Evolutionary conservation across 1,140 invertebrate species (phyloP).

Genomic region (Conus ventricosus): DNA sequence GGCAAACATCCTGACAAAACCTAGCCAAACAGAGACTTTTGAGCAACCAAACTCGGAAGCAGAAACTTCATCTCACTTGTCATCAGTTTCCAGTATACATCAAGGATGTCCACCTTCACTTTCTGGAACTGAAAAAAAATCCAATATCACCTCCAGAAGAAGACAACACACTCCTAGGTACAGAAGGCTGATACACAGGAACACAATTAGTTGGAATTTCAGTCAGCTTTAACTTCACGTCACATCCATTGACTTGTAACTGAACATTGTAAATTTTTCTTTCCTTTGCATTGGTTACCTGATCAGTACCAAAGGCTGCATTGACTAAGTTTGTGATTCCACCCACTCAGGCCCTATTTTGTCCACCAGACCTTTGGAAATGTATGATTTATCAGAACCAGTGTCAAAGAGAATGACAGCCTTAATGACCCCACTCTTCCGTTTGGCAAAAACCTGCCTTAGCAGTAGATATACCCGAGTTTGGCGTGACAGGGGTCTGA

Average conservation of each 20-base stretch:
- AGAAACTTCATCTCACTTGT: neutral
- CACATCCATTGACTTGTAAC: neutral
- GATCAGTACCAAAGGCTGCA: neutral
- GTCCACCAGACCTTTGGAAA: neutral
- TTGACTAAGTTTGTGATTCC: neutral
- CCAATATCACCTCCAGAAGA: neutral
- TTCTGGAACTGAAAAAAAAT: slow-evolving; percentile 3
- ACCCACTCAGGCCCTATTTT: neutral
- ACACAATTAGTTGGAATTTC: neutral
- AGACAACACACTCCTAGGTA: neutral
- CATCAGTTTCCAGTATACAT: neutral
- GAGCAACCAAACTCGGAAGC: neutral
- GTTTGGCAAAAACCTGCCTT: neutral
- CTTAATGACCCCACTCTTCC: neutral
- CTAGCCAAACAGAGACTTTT: neutral
- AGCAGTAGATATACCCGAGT: neutral
- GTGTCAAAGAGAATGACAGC: neutral
- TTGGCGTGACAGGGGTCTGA: neutral
- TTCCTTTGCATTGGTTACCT: neutral
- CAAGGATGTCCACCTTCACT: slow-evolving; percentile 2
- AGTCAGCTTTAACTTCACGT: neutral
- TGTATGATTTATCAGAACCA: neutral
- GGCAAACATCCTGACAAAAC: neutral
- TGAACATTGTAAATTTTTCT: neutral
- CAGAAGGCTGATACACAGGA: neutral